These are phyloP conservation scores for Scarus forsteni DNA, from an alignment of 2,797 vertebrate species.

Conservation along the genomic window DNA sequence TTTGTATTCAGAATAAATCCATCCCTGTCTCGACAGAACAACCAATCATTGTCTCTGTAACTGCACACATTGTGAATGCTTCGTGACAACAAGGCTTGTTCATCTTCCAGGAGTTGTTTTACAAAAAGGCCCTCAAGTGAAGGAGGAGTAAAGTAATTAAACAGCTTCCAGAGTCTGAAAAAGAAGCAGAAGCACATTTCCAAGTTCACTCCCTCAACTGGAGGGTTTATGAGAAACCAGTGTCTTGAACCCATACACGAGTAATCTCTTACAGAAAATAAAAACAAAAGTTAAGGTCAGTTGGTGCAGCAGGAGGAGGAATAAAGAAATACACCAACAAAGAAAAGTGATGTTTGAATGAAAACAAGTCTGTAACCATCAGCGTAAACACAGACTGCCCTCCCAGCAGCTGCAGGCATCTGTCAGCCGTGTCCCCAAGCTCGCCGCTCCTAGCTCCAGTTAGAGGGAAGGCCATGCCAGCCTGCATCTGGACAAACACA, in stretches of 20 bases:
- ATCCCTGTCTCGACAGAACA: too few relatives aligned
- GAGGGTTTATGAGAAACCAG: constrained; percentile 2
- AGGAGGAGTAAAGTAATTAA: not conserved
- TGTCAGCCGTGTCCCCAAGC: constrained; percentile 33
- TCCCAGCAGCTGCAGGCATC: constrained; percentile 13
- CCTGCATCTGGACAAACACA: constrained; percentile 10
- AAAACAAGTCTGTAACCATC: constrained; percentile 30
- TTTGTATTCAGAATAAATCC: too few relatives aligned
- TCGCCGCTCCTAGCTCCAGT: not conserved
- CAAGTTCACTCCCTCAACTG: not conserved
- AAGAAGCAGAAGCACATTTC: not conserved
- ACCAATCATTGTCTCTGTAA: not conserved
- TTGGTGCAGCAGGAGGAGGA: not conserved
- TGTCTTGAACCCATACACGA: not conserved
- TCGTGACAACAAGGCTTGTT: not conserved
- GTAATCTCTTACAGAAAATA: not conserved
- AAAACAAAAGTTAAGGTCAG: constrained; percentile 21
- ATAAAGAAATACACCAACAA: not conserved
- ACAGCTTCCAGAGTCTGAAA: not conserved
- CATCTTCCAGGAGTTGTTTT: constrained; percentile 2
- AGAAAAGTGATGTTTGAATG: not conserved
- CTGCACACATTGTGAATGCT: not conserved
- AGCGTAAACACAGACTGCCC: constrained; percentile 41
- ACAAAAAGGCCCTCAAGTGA: not conserved
- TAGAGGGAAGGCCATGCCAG: constrained; percentile 35